Base-by-base conservation (phyloP, 2,113 vertebrate genomes). In the Lycaon pictus region DNA sequence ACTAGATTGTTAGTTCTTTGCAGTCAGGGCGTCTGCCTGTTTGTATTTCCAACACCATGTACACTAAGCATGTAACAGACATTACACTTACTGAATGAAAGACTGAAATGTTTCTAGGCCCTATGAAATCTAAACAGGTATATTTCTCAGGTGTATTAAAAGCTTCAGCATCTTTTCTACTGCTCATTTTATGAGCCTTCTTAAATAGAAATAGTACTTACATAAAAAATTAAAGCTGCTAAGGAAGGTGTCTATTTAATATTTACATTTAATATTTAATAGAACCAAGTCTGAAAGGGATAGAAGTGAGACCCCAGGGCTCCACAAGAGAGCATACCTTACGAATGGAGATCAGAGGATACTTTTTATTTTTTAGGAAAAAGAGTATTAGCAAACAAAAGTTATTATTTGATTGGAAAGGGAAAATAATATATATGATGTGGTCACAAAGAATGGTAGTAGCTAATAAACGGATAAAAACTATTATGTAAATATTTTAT, bases 171-270 rank as follows among this genome's bases (percentile, higher is more conserved):
- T 95, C 43, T 90, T 74, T 82, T 62, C 7, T 77, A 4, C 62
- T 51, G 4, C 74, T 67, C 32, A 67, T 51, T 93, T 88, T n/a
- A 51, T 53, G 25, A 72, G 2, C 0, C 37, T 8, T 96, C 29
- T 90, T 92, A 51, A 87, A 65, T 83, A 55, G 93, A 77, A 95
- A 53, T 48, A 93, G 20, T 60, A 58, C 25, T 23, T 65, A 80
- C 48, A 58, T 90, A 74, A 60, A 22, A 27, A 84, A 48, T 27
- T 95, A 35, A 63, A 71, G 11, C 62, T 69, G 27, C 72, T 67
- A 77, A 90, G 55, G 4, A 90, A 16, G 11, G 1, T 62, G 51
- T 69, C 53, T 37, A 5, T 93, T 43, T 43, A 43, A 43, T 43
- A 43, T 43, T 43, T 43, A 43, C 43, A 43, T 43, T 43, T 43